Percentiles rank a stretch among this genome's conserved stretches.
These are phyloP conservation scores for Boleophthalmus pectinirostris DNA, from an alignment of 2,113 vertebrate species.

Conservation along the genomic window DNA sequence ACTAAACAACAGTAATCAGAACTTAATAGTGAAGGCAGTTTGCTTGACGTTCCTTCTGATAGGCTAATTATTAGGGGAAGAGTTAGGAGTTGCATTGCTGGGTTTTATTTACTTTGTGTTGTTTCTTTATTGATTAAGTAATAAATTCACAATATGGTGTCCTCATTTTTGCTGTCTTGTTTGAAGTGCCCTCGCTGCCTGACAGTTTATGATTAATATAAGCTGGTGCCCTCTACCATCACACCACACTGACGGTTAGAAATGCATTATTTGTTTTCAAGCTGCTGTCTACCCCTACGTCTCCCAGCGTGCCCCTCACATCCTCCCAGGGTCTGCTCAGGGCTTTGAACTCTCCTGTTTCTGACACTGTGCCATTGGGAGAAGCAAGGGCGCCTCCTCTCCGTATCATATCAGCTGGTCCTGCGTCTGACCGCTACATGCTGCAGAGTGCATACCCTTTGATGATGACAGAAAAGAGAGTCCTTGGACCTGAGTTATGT, in stretches of 20 bases:
- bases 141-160: neutral
- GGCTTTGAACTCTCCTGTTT: constrained; percentile 66
- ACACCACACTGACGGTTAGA: constrained; percentile 8
- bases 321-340: constrained; percentile 26
- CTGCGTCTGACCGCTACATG: constrained; percentile 3
- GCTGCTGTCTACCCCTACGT: constrained; percentile 10
- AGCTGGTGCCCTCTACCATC: constrained; percentile 52
- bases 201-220: constrained; percentile 73
- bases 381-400: constrained; percentile 53
- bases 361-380: constrained; percentile 55
- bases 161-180: constrained; percentile 35
- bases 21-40: neutral
- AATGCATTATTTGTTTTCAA: constrained; percentile 37
- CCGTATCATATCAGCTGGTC: constrained; percentile 18
- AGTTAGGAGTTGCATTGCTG: neutral
- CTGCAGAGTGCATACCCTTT: neutral
- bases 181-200: constrained; percentile 66
- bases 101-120: neutral
- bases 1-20: neutral
- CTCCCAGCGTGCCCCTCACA: constrained; percentile 23
- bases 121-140: neutral
- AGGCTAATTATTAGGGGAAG: too few relatives aligned
- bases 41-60: too few relatives aligned
- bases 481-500: constrained; percentile 19
- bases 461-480: constrained; percentile 18